phyloP scores from a whole-genome alignment of 2,888 invertebrate species.

The Leptinotarsa peninsularis region DNA sequence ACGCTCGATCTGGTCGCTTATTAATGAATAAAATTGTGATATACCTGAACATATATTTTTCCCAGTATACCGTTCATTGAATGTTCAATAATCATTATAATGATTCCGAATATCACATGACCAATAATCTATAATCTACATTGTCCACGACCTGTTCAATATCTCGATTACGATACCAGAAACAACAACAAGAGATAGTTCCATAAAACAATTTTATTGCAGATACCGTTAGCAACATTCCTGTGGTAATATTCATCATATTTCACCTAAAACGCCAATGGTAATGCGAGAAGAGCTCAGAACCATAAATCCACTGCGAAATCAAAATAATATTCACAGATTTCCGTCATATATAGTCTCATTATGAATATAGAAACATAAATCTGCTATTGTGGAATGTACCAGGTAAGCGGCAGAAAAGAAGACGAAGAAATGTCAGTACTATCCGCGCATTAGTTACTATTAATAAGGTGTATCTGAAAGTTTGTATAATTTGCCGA shows the following conservation, averaged over 20 bases:
- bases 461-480: constrained; percentile 46
- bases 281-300: constrained; percentile 41
- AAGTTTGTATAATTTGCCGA: constrained; percentile 49
- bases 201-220: constrained; percentile 40
- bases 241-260: constrained; percentile 45
- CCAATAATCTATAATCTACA: constrained; percentile 1
- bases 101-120: constrained; percentile 2
- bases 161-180: constrained; percentile 15
- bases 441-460: constrained; percentile 42
- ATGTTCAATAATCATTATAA: not conserved
- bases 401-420: constrained; percentile 41
- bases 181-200: constrained; percentile 19
- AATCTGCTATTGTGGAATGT: constrained; percentile 56
- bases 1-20: too few relatives aligned
- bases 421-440: constrained; percentile 39
- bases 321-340: constrained; percentile 51
- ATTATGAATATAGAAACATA: constrained; percentile 59
- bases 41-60: not conserved
- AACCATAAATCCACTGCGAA: constrained; percentile 47
- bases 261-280: constrained; percentile 44
- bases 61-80: not conserved
- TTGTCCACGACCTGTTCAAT: constrained; percentile 3
- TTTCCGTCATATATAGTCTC: constrained; percentile 60
- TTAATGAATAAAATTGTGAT: not conserved
- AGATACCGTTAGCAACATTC: constrained; percentile 44